Percentiles rank a stretch among this genome's conserved stretches.
Conservation (phyloP, 2,113 vertebrate genomes). For the Malurus melanocephalus region DNA sequence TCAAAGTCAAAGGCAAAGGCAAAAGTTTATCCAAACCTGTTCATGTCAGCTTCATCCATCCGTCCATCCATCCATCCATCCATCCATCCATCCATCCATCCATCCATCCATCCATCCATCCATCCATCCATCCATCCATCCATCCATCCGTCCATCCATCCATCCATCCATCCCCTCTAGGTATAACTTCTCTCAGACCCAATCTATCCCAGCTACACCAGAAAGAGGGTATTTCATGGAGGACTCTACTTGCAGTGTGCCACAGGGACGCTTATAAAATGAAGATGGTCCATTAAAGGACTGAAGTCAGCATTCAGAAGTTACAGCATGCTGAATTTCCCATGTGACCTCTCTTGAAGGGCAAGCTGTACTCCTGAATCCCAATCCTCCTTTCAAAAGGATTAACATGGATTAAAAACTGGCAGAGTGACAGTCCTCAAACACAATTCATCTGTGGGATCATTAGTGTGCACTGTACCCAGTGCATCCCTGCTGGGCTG, state of each 20-base stretch:
- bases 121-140: no score
- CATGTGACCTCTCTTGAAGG: background rate
- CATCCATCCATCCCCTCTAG: no score
- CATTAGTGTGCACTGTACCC: fast-evolving
- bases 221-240: background rate
- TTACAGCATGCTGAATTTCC: background rate
- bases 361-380: background rate
- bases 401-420: background rate
- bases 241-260: background rate
- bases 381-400: background rate
- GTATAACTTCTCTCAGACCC: background rate
- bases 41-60: background rate
- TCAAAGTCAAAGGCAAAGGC: background rate
- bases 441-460: fast-evolving
- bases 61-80: no score
- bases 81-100: no score
- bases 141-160: no score
- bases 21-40: background rate
- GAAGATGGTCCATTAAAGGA: background rate
- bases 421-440: background rate
- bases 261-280: background rate
- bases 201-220: background rate
- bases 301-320: background rate
- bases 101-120: no score
- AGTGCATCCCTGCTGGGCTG: background rate